Conservation (phyloP, 2,888 invertebrate species). For the Meteorus colon region DNA sequence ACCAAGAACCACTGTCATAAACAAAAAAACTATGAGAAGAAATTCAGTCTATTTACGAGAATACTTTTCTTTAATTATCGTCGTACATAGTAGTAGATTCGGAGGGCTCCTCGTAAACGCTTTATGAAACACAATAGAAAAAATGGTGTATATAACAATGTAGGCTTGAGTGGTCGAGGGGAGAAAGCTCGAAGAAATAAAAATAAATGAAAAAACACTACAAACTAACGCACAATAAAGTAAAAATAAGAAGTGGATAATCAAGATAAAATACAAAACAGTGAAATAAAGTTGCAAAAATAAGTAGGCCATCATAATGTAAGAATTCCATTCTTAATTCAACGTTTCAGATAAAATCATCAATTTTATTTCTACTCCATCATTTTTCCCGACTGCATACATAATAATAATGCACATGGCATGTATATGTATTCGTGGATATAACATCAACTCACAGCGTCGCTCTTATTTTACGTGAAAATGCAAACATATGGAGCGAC, state of each 20-base stretch:
- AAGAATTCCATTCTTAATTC: not conserved
- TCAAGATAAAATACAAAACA: constrained; percentile 7
- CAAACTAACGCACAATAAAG: not conserved
- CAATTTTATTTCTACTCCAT: not conserved
- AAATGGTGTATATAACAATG: not conserved
- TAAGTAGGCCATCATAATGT: not conserved
- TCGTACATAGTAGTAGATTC: constrained; percentile 15
- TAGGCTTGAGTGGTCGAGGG: constrained; percentile 24
- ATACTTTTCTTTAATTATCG: constrained; percentile 49
- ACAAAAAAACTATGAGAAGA: not conserved
- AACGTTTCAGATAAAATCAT: constrained; percentile 5
- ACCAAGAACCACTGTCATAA: not conserved
- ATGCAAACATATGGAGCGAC: constrained; percentile 53
- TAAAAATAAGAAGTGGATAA: not conserved
- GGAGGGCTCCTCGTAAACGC: constrained; percentile 18
- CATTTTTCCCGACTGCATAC: constrained; percentile 9
- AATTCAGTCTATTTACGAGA: constrained; percentile 16
- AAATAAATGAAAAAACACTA: not conserved
- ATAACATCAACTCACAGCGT: constrained; percentile 6
- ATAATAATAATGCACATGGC: not conserved
- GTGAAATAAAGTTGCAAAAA: constrained; percentile 3
- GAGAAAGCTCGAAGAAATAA: constrained; percentile 23
- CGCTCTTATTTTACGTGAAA: constrained; percentile 58
- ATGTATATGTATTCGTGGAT: constrained; percentile 2
- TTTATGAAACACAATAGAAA: constrained; percentile 14